phyloP scores from a whole-genome alignment of 2,113 vertebrate genomes.

The Poecile atricapillus region DNA sequence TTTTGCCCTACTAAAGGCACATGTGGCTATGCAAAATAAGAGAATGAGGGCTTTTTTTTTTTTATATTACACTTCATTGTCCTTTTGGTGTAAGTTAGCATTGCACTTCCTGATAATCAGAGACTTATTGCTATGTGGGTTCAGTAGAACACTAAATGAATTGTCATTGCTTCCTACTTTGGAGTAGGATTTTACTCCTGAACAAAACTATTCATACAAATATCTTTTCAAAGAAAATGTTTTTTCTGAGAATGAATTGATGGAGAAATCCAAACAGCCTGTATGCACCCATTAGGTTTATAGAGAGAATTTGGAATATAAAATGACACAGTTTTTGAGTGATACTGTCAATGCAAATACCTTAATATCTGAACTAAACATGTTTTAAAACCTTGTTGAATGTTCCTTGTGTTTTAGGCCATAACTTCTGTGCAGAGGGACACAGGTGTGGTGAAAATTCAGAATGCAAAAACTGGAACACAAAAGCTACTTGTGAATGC shows the following conservation, averaged over 20 bases:
- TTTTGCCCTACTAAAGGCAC: background rate
- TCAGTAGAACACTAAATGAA: background rate
- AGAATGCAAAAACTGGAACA: constrained; percentile 90
- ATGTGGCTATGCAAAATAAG: background rate
- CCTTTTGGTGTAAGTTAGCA: background rate
- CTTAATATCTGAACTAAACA: background rate
- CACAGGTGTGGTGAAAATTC: constrained; percentile 93
- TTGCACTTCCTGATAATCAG: background rate
- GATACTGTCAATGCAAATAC: background rate
- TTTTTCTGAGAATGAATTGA: background rate
- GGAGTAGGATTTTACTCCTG: background rate
- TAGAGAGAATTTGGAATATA: background rate
- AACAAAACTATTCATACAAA: background rate
- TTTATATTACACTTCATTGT: background rate
- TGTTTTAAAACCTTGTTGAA: background rate
- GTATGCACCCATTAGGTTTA: background rate
- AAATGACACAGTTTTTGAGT: background rate
- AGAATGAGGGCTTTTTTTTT: background rate
- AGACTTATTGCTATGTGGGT: background rate
- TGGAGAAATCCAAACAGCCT: background rate
- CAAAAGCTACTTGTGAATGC: constrained; percentile 91
- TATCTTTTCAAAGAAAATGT: background rate
- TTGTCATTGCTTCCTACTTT: background rate
- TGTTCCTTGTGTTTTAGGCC: constrained; percentile 76
- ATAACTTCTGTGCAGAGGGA: constrained; percentile 93